Evolutionary conservation across 2,888 invertebrate genomes (phyloP), one percentile per base, ranked within the genome.

Genomic region (Agonopterix alstromeriana): DNA sequence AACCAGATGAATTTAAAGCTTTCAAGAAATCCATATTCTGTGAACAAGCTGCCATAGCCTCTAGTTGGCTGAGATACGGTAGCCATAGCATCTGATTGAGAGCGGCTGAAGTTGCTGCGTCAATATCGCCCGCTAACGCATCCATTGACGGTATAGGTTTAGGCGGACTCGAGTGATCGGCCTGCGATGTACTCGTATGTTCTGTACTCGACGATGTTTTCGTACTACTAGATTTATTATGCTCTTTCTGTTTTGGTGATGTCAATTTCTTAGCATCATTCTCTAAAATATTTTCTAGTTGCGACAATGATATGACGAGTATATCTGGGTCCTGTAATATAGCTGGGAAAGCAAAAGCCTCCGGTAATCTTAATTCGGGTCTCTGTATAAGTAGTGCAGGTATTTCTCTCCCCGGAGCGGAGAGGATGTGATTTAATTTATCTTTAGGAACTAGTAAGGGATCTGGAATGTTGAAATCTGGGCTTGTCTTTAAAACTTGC

Each of bases 371-470:
- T 38, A 95, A 77, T 72, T 95, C 94, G 0, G 95, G 94, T 52
- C 94, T 84, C 49, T 93, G 91, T 52, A 92, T 89, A 36, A 95
- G 73, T 43, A 96, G 80, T 46, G 93, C 90, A 0, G 95, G 95
- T 53, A 96, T 95, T 85, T 95, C 95, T 47, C 89, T 90, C 1
- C 91, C 94, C 0, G 96, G 96, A 3, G 92, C 91, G 1, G 92
- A 90, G 17, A 95, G 83, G 38, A 96, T 91, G 12, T 91, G 90
- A 47, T 93, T 92, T 45, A 96, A 78, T 62, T 92, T 91, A 64
- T 94, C 93, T 77, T 94, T 93, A 46, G 96, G 96, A 53, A 96
- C 93, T 52, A 96, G 77, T 63, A 96, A 88, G 8, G 95, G 95
- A 86, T 96, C 95, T 42, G 95, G 95, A 67, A 96, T 91, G 70